Conservation (phyloP, 2,888 invertebrate genomes). For the Nephrocerus scutellatus region DNA sequence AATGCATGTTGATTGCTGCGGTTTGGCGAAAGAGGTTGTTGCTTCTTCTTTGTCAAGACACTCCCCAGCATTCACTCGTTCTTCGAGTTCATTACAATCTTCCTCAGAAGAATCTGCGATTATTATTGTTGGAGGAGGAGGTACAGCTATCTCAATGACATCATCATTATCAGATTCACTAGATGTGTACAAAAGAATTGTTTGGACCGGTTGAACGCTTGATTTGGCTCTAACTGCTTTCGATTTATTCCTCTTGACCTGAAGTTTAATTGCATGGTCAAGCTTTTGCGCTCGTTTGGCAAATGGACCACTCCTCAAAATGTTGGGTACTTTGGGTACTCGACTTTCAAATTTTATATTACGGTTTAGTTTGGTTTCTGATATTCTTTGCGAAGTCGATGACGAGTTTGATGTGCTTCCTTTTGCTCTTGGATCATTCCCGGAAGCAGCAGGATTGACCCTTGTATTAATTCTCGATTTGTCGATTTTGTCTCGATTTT, state of each 20-base stretch:
- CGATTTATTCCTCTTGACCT: conserved; percentile 35
- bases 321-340: conserved; percentile 14
- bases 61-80: too few relatives aligned
- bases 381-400: conserved; percentile 1
- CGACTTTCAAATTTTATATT: conserved; percentile 13
- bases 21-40: conserved; percentile 13
- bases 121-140: conserved; percentile 35
- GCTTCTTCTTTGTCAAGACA: neutral
- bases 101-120: conserved; percentile 39
- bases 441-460: conserved; percentile 28
- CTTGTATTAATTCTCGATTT: too few relatives aligned
- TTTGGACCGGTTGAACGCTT: conserved; percentile 17
- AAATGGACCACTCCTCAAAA: conserved; percentile 28
- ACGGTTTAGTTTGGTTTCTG: conserved; percentile 8
- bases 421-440: conserved; percentile 24
- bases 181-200: conserved; percentile 29
- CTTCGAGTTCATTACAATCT: conserved; percentile 1
- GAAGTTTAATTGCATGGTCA: conserved; percentile 30
- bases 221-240: conserved; percentile 26
- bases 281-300: conserved; percentile 33
- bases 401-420: conserved; percentile 15
- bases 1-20: conserved; percentile 6
- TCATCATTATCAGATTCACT: conserved; percentile 35
- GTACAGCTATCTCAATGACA: conserved; percentile 36
- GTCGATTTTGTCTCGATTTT: too few relatives aligned